Evolutionary conservation across 1,140 invertebrate species (phyloP).

Genomic region (Pogonognathellus flavescens): DNA sequence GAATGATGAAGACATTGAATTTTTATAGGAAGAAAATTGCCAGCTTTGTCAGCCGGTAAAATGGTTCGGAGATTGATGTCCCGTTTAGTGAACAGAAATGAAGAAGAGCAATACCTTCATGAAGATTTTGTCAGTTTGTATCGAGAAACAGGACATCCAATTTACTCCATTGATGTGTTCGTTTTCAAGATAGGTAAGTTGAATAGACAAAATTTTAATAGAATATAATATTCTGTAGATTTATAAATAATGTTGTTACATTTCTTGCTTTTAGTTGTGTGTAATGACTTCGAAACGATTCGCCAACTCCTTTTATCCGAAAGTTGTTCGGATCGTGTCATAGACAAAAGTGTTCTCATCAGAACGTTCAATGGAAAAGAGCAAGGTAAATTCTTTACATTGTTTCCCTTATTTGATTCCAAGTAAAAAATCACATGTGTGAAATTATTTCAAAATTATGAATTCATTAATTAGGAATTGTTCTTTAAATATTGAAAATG

Average conservation of each 20-base stretch:
- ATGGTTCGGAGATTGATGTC: background rate
- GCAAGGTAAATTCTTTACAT: background rate
- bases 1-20: background rate
- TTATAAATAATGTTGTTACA: background rate
- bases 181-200: background rate
- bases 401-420: no score
- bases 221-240: background rate
- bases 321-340: background rate
- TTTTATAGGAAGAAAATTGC: background rate
- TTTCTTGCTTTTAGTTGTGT: background rate
- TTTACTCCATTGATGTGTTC: background rate
- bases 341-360: background rate
- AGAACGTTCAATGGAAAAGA: constrained; percentile 19
- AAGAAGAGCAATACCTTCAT: background rate
- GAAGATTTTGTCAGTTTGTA: background rate
- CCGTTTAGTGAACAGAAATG: background rate
- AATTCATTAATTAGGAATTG: no score
- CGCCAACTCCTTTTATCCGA: background rate
- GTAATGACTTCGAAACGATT: constrained; percentile 25
- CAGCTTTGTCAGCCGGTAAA: background rate
- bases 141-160: background rate
- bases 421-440: no score
- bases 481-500: no score
- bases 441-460: no score
- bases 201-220: background rate